Evolutionary conservation across 1,140 invertebrate species (phyloP), one percentile per base, ranked within the genome.

Genomic region (Camponotus floridanus): DNA sequence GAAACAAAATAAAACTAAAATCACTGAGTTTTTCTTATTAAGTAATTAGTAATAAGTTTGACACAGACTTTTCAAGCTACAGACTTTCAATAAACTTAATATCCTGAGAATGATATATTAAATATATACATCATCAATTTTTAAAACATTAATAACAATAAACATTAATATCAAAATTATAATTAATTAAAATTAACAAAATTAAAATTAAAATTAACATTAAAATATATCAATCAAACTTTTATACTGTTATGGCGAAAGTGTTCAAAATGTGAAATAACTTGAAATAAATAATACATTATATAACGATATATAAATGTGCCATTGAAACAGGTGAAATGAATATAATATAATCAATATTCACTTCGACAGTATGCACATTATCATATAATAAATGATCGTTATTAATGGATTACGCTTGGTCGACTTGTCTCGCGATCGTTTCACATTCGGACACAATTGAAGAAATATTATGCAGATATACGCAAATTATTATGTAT

Each of bases 331-430:
- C 21, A 55, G 31, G 55, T 33, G 5, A 21, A 74, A 21, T 73
- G n/a, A 45, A 21, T 57, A 57, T 42, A 70, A 45, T 13, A 42
- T 39, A 3, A 39, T 3, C 39, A 36, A 33, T 13, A 7, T 31
- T 33, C n/a, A 31, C 4, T 73, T 21, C 2, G 11, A 57, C 11
- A 36, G 57, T 73, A 36, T 6, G 18, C 9, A 2, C 26, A 73
- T 31, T 73, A 57, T 55, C 70, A 57, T 55, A 57, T 13, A 57
- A 57, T 73, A 48, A 48, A 7, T 57, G n/a, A 42, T 45, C 6
- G 2, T 13, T 13, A 70, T 70, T 70, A 71, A 51, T 48, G 15
- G 39, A 71, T 71, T 48, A 26, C 7, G 1, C 15, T 68, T 70
- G 21, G 48, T 18, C 3, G 8, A 55, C 1, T 4, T 73, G 21